Base-by-base conservation (phyloP, 2,888 invertebrate species). In the Leucozona laternaria region DNA sequence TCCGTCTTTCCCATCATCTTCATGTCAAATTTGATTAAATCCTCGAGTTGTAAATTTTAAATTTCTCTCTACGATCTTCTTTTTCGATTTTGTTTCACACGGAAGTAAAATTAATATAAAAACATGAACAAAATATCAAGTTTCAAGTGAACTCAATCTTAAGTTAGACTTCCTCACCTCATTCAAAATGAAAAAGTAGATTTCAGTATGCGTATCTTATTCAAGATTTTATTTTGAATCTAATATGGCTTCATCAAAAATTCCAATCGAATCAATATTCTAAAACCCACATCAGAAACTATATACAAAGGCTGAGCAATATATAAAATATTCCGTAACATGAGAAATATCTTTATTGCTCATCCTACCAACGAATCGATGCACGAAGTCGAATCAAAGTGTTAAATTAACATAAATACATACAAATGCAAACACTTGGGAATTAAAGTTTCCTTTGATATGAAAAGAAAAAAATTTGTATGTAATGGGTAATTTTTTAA, bases 391-490 rank as follows among this genome's bases (percentile, higher is more conserved):
- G 11, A n/a, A 25, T 40, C 45, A 6, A 73, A 48, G 28, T 60
- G 20, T 28, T 48, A 81, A 81, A 81, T 77, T 77, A 77, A 43
- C 76, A 79, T 79, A 66, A n/a, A n/a, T n/a, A n/a, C n/a, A n/a
- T n/a, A n/a, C n/a, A n/a, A n/a, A n/a, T n/a, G n/a, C 34, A 62
- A 70, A 62, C 60, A 60, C 77, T 22, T 34, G 71, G 48, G 55
- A 79, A 45, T 43, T 31, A 76, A 58, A 66, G 28, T 72, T 71
- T 43, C 25, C 11, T 28, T 37, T 64, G 45, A 40, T n/a, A 37
- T 31, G 17, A 50, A 22, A 22, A 22, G 25, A 4, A 22, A 10
- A 48, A 8, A 10, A 3, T 20, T 45, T 17, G 7, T 43, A 45
- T 8, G n/a, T n/a, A n/a, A n/a, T n/a, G n/a, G n/a, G n/a, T n/a